These are phyloP conservation scores for Chaetodon trifasciatus DNA, from an alignment of 2,797 vertebrate species.

Conservation along the genomic window DNA sequence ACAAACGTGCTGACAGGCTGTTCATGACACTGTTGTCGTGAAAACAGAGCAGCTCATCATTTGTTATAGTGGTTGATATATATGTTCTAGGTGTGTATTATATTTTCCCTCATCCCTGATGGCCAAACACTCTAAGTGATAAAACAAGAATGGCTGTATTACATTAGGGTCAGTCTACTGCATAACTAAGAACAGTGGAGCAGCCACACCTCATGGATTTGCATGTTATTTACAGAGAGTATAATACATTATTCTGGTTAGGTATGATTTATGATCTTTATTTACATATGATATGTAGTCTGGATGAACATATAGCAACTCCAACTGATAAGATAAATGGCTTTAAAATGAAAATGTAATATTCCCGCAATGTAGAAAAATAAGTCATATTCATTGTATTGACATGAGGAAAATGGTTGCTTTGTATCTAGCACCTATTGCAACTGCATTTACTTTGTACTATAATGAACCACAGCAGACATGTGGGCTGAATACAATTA, in stretches of 20 bases:
- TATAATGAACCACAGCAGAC: conserved; percentile 39
- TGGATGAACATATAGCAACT: conserved; percentile 52
- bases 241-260: conserved; percentile 77
- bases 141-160: conserved; percentile 51
- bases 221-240: conserved; percentile 68
- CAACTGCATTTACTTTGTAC: conserved; percentile 40
- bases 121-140: conserved; percentile 39
- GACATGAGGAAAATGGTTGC: conserved; percentile 60
- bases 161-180: conserved; percentile 65
- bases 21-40: conserved; percentile 43
- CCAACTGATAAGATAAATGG: conserved; percentile 55
- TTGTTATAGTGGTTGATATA: conserved; percentile 29
- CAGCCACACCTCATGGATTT: conserved; percentile 52
- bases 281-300: conserved; percentile 70
- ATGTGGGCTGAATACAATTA: conserved; percentile 33
- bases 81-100: conserved; percentile 46
- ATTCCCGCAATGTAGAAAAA: conserved; percentile 70
- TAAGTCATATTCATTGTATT: conserved; percentile 63
- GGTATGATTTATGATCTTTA: conserved; percentile 70
- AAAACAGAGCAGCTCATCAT: not conserved
- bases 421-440: conserved; percentile 66
- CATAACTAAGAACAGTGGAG: conserved; percentile 51
- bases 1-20: conserved; percentile 23
- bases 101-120: conserved; percentile 38
- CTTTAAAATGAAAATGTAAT: conserved; percentile 71